phyloP scores from a whole-genome alignment of 2,113 vertebrate genomes.

The Microtus ochrogaster region DNA sequence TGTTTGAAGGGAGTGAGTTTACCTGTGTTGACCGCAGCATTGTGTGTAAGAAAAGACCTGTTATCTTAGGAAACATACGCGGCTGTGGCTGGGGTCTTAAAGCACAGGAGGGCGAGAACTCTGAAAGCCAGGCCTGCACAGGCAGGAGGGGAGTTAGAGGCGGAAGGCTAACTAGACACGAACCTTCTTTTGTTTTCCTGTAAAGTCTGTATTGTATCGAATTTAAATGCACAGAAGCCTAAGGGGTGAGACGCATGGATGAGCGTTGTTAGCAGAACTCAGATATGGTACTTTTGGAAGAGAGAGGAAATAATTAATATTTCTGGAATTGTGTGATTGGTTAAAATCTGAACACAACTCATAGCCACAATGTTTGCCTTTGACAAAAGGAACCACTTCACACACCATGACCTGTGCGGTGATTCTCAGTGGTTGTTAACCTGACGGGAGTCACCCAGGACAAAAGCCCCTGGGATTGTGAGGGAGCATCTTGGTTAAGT shows the following conservation, averaged over 20 bases:
- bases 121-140: background rate
- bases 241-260: background rate
- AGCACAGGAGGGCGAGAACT: background rate
- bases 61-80: background rate
- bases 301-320: background rate
- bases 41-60: background rate
- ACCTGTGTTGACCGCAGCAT: background rate
- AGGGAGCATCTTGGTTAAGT: background rate
- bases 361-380: background rate
- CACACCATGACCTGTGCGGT: background rate
- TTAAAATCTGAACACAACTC: background rate
- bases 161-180: fast-evolving
- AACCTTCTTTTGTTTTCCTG: background rate
- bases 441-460: background rate
- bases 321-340: background rate
- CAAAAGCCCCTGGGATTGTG: background rate
- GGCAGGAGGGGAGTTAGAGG: fast-evolving
- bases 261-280: background rate
- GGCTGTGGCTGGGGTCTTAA: background rate
- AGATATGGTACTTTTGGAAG: background rate
- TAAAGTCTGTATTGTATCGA: background rate
- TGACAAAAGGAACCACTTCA: background rate
- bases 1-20: background rate
- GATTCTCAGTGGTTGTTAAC: background rate
- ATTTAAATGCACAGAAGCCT: background rate